Evolutionary conservation across 2,113 vertebrate genomes (phyloP), one percentile per base, ranked within the genome.

Genomic region (Sterrhoptilus dennistouni): DNA sequence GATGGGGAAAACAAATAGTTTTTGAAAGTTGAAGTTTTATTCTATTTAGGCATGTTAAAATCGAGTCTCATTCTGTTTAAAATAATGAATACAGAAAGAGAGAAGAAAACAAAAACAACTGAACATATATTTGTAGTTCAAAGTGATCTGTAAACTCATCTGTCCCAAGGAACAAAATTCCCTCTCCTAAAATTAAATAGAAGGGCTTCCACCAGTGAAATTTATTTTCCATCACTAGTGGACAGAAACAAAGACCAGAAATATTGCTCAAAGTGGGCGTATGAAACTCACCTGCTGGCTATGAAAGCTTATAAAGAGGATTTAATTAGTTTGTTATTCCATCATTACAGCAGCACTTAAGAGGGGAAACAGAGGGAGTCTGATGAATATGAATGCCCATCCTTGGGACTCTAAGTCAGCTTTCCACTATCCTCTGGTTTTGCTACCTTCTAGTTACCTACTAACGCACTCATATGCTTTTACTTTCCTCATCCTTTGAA

Each of bases 1-100:
- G 81, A 94, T 71, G 56, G 33, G 77, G 68, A 71, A 93, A 94
- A 94, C 29, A 90, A 96, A 93, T 24, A 87, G 56, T 70, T 96
- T 96, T 96, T 81, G 38, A 40, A 95, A 83, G 54, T 65, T 57
- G 52, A 94, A 56, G 52, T 81, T 89, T 92, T 77, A 89, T 81
- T 97, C 78, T 60, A 85, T 45, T 93, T 90, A 80, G 38, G 22
- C 19, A 68, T 78, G 45, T 81, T 93, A 87, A 68, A 92, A 49
- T 92, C 28, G 69, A 95, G 40, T 14, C 4, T n/a, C 15, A 45
- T 47, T 87, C 47, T 53, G 8, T 79, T 87, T 79, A 85, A 96
- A 91, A 91, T 79, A 96, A 79, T 89, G 52, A 91, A 83, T 65
- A 49, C 17, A 65, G 22, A 85, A 44, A 36, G 38, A 81, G 56